Percentiles rank a stretch among this genome's conserved stretches.
phyloP scores from a whole-genome alignment of 2,113 vertebrate species.

The Gnathonemus echidnorhynchus region DNA sequence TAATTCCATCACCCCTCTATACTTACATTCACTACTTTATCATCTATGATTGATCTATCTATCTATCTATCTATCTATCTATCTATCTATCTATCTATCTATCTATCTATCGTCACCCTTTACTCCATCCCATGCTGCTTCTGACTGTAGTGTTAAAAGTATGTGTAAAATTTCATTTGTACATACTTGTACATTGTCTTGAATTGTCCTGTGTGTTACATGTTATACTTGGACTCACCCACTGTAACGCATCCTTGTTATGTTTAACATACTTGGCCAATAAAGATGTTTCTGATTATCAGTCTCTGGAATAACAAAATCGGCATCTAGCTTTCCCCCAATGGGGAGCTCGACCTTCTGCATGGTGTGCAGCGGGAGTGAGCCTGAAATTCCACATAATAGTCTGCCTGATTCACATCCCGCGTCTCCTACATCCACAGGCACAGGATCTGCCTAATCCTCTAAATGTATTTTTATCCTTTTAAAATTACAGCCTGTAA shows the following conservation, averaged over 20 bases:
- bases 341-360: neutral
- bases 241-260: neutral
- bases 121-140: too few relatives aligned
- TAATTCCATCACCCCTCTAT: too few relatives aligned
- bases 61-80: too few relatives aligned
- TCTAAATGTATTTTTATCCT: neutral
- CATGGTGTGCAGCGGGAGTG: neutral
- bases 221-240: neutral
- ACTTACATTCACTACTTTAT: too few relatives aligned
- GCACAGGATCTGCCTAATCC: neutral
- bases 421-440: neutral
- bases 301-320: neutral
- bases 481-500: neutral
- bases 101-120: too few relatives aligned
- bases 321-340: neutral
- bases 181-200: neutral
- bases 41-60: too few relatives aligned
- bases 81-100: too few relatives aligned
- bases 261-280: neutral
- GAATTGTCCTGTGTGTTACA: neutral
- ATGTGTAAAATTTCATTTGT: too few relatives aligned
- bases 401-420: neutral
- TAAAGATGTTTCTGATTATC: neutral
- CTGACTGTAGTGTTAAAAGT: neutral
- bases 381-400: neutral